Evolutionary conservation across 2,888 invertebrate genomes (phyloP).

Genomic region (Anthophora plumipes): DNA sequence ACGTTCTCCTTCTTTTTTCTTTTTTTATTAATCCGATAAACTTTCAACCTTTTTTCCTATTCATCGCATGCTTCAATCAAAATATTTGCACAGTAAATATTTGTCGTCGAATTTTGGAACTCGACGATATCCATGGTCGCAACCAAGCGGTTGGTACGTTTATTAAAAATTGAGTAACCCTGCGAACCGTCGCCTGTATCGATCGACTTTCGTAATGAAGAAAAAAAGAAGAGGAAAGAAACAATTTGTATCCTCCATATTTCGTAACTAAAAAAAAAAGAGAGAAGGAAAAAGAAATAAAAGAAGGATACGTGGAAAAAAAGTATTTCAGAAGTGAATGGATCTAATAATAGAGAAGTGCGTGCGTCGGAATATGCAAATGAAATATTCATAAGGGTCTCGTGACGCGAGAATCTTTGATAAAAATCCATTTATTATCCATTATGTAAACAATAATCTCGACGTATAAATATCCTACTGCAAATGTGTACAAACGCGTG

Average conservation of each 20-base stretch:
- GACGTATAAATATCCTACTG: background rate
- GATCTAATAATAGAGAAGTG: conserved; percentile 15
- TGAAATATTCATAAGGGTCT: conserved; percentile 41
- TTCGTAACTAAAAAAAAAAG: background rate
- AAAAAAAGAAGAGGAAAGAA: background rate
- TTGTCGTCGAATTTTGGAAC: background rate
- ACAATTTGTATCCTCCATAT: background rate
- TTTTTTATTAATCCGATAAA: conserved; percentile 7
- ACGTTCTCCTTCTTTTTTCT: too few species aligned
- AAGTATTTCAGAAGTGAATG: background rate
- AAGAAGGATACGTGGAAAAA: too few species aligned
- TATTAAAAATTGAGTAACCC: conserved; percentile 6
- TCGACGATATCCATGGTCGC: too few species aligned
- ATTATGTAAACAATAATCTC: background rate
- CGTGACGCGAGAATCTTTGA: background rate
- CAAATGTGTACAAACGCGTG: background rate
- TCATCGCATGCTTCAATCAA: conserved; percentile 5
- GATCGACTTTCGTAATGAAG: background rate
- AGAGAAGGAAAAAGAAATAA: background rate
- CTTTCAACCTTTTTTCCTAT: background rate
- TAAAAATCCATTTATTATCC: conserved; percentile 46
- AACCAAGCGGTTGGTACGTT: background rate
- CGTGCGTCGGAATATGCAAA: conserved; percentile 40
- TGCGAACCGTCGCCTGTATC: background rate
- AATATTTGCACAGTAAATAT: conserved; percentile 22